Base-by-base conservation (phyloP, 2,797 vertebrate species). In the Valencia hispanica region DNA sequence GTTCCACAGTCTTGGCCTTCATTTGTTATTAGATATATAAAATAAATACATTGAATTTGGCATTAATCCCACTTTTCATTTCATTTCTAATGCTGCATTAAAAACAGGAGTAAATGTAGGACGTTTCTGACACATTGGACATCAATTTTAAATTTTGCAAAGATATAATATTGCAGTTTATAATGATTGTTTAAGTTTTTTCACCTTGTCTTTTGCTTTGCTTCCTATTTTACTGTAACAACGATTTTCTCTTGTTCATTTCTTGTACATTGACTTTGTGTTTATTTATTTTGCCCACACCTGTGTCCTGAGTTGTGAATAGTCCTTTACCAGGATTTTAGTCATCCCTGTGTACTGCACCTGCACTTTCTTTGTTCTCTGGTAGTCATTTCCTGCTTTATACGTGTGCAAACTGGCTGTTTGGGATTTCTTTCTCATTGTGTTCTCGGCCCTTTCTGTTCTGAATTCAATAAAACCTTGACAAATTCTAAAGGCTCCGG, bases 361-460 rank as follows among this genome's bases (percentile, higher is more conserved):
- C 32, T 69, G 41, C 5, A 47, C 43, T 55, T 68, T 20, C 73
- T 68, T 63, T 61, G 55, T 61, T 73, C 7, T 63, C 25, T 41
- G 48, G 14, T 66, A n/a, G 53, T 63, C 69, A 34, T 70, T 39
- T 43, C 20, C 25, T 63, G 32, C 17, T 32, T 41, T 3, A 39
- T 34, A 48, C 14, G 41, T 77, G 43, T 57, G 50, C 47, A 63
- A 14, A 63, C 32, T 14, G 27, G 43, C 25, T 63, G 45, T n/a
- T 77, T 63, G 41, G 15, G 18, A 32, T 63, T 48, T 71, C 9
- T 36, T 18, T 77, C 71, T 51, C 30, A 70, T 48, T 50, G 68
- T 25, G 41, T 22, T 39, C 11, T 30, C n/a, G 55, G 36, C 22
- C 15, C 18, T 36, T 68, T 51, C 15, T 39, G 32, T 15, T 51